Conservation (phyloP, 1,140 invertebrate genomes). For the Diplogasteroides magnus region DNA sequence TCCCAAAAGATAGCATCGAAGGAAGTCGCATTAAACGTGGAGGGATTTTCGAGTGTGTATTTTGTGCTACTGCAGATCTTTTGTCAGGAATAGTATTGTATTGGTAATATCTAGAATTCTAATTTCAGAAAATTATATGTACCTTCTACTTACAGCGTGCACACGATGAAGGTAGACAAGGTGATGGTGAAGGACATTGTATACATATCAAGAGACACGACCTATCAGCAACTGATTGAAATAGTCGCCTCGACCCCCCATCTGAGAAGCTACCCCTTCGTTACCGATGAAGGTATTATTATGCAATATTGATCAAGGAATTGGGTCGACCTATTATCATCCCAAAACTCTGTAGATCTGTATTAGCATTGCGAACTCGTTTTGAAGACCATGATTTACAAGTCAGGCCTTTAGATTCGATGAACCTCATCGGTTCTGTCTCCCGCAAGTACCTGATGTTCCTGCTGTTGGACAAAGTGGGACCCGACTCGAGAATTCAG, state of each 20-base stretch:
- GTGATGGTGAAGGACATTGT: slow-evolving; percentile 52
- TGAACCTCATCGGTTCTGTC: slow-evolving; percentile 59
- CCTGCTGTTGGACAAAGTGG: slow-evolving; percentile 52
- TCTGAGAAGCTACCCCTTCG: slow-evolving; percentile 49
- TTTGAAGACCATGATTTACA: too few relatives aligned
- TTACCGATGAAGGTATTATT: slow-evolving; percentile 52
- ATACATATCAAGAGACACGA: slow-evolving; percentile 48
- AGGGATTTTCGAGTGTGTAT: too few relatives aligned
- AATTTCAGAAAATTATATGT: too few relatives aligned
- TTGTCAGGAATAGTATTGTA: too few relatives aligned
- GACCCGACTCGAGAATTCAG: slow-evolving; percentile 40
- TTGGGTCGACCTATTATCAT: neutral
- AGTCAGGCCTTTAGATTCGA: slow-evolving; percentile 54
- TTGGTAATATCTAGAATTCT: too few relatives aligned
- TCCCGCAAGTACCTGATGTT: slow-evolving; percentile 58
- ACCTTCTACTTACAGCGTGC: slow-evolving; percentile 49
- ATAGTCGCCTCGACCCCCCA: slow-evolving; percentile 48
- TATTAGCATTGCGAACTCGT: too few relatives aligned
- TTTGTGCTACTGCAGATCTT: too few relatives aligned
- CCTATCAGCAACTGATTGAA: slow-evolving; percentile 52
- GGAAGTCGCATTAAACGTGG: too few relatives aligned
- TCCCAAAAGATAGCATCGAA: too few relatives aligned
- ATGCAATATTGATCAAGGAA: neutral
- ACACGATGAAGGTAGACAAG: slow-evolving; percentile 53
- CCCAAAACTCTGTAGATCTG: too few relatives aligned